These are phyloP conservation scores for Mustela nigripes DNA, from an alignment of 2,113 vertebrate species.

Conservation along the genomic window DNA sequence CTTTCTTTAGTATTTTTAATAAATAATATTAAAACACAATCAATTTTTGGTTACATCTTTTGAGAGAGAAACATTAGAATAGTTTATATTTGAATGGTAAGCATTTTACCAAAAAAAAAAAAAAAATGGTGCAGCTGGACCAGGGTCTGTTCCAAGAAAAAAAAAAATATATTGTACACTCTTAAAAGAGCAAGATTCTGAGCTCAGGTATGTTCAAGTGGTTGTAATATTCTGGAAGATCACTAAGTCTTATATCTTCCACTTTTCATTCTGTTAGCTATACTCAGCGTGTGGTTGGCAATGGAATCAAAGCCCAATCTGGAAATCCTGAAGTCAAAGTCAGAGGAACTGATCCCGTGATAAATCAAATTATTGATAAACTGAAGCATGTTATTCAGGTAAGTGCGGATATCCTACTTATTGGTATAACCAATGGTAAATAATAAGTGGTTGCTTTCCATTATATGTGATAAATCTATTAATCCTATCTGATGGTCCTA, in stretches of 20 bases:
- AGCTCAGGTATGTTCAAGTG: background rate
- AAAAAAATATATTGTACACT: background rate
- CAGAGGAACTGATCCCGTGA: slow-evolving; percentile 92
- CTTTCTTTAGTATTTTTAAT: too few relatives aligned
- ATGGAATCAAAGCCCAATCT: slow-evolving; percentile 93
- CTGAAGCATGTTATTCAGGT: slow-evolving; percentile 96
- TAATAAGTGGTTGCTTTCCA: background rate
- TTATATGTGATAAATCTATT: slow-evolving; percentile 28
- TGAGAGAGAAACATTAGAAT: background rate
- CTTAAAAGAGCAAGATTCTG: background rate
- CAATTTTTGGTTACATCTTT: background rate
- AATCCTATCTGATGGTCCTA: background rate
- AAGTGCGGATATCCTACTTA: slow-evolving; percentile 66
- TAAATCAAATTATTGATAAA: slow-evolving; percentile 95
- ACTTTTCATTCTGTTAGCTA: slow-evolving; percentile 88
- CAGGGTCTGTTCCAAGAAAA: background rate
- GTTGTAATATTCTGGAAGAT: background rate
- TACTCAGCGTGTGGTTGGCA: slow-evolving; percentile 92
- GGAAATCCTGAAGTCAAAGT: slow-evolving; percentile 95
- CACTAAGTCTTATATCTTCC: slow-evolving; percentile 26
- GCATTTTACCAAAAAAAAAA: background rate
- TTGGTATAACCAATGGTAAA: background rate
- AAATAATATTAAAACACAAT: background rate
- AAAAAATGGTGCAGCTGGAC: background rate
- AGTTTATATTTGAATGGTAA: background rate